phyloP scores from a whole-genome alignment of 1,140 invertebrate species.

The Polypedilum vanderplanki region DNA sequence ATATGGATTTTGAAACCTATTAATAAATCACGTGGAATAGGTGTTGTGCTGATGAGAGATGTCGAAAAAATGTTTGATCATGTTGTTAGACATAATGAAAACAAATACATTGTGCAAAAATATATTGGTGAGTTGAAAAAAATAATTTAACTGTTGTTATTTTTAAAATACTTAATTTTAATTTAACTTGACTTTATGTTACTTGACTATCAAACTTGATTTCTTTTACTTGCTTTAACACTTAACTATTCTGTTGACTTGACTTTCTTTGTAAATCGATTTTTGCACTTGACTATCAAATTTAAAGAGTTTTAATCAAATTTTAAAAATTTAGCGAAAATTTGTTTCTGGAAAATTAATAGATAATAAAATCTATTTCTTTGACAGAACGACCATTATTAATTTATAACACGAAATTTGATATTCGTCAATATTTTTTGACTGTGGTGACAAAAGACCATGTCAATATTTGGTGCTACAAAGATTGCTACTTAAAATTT shows the following conservation, averaged over 20 bases:
- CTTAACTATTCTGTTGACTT: no score
- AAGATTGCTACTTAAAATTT: constrained; percentile 79
- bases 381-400: constrained; percentile 69
- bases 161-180: no score
- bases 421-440: constrained; percentile 84
- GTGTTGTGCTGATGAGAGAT: constrained; percentile 58
- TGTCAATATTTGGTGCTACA: constrained; percentile 84
- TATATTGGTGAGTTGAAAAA: constrained; percentile 68
- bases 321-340: no score
- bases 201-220: no score
- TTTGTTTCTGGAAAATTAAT: no score
- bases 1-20: constrained; percentile 92
- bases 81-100: constrained; percentile 50
- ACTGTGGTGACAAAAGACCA: constrained; percentile 71
- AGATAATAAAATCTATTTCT: constrained; percentile 32
- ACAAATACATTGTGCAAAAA: constrained; percentile 82
- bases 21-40: constrained; percentile 74
- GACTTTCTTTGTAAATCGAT: no score
- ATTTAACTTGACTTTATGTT: no score
- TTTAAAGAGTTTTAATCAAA: no score
- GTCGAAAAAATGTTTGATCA: constrained; percentile 58
- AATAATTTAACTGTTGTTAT: no score
- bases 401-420: constrained; percentile 84
- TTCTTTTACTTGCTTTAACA: no score
- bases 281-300: no score